phyloP scores from a whole-genome alignment of 2,888 invertebrate genomes.

The Prenolepis imparis region DNA sequence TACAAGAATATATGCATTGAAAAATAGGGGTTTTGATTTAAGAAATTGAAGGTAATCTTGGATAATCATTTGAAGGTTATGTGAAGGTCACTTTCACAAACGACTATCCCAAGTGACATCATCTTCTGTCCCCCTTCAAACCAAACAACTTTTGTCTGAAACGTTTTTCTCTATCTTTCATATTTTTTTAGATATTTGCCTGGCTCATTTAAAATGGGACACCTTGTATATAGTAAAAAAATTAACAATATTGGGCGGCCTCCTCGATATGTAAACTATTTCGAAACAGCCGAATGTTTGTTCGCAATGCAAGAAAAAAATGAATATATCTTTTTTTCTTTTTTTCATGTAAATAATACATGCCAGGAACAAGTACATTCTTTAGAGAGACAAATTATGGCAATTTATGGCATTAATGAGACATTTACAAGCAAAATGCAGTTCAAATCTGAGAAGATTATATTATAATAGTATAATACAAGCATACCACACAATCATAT shows the following conservation, averaged over 20 bases:
- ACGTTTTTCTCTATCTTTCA: too few species aligned
- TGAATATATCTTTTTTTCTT: constrained; percentile 59
- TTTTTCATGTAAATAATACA: constrained; percentile 71
- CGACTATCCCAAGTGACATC: too few species aligned
- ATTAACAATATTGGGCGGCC: constrained; percentile 6
- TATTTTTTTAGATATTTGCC: too few species aligned
- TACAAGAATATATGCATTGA: too few species aligned
- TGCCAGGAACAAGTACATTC: constrained; percentile 59
- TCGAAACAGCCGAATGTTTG: constrained; percentile 40
- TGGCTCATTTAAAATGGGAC: too few species aligned
- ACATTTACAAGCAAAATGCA: constrained; percentile 30
- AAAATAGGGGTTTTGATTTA: too few species aligned
- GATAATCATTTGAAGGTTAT: too few species aligned
- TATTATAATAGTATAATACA: constrained; percentile 11
- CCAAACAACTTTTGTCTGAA: too few species aligned
- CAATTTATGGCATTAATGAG: constrained; percentile 5
- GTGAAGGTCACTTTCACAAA: too few species aligned
- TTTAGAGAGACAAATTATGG: constrained; percentile 32
- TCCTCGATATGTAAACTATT: constrained; percentile 31
- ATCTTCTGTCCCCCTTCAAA: too few species aligned
- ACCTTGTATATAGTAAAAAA: constrained; percentile 27
- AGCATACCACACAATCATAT: constrained; percentile 24
- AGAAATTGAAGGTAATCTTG: too few species aligned
- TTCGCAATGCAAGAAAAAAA: constrained; percentile 46
- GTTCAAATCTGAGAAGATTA: constrained; percentile 37